Conservation (phyloP, 2,888 invertebrate species). For the Dryobotodes eremita region DNA sequence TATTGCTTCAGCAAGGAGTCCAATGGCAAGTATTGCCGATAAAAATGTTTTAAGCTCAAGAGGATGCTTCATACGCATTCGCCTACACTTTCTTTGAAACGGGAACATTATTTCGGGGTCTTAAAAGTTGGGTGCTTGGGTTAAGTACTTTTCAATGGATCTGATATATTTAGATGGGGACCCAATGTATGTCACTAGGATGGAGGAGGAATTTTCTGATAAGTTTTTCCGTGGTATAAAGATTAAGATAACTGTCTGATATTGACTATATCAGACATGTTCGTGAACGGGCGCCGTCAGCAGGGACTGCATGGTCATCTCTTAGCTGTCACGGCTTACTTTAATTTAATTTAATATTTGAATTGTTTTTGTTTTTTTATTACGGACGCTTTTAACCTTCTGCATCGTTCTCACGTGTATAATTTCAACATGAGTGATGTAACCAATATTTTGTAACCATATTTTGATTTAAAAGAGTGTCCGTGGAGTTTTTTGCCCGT, state of each 20-base stretch:
- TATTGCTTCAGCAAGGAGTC: slow-evolving; percentile 28
- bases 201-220: neutral
- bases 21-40: slow-evolving; percentile 69
- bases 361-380: no score
- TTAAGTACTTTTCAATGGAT: slow-evolving; percentile 49
- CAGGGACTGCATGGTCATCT: no score
- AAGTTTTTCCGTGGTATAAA: neutral
- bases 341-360: no score
- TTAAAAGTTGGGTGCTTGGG: slow-evolving; percentile 63
- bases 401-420: no score
- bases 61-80: slow-evolving; percentile 73
- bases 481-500: no score
- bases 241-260: no score
- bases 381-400: no score
- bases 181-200: slow-evolving; percentile 17
- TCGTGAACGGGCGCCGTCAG: no score
- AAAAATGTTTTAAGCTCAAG: slow-evolving; percentile 78
- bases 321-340: no score
- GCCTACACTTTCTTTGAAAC: slow-evolving; percentile 71
- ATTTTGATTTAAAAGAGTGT: no score
- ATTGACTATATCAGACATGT: neutral
- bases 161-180: slow-evolving; percentile 41
- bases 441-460: no score
- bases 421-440: no score
- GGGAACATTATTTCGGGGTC: slow-evolving; percentile 69